Base-by-base conservation (phyloP, 35 echinoderm and acorn worm species). In the Stichopus chloronotus region DNA sequence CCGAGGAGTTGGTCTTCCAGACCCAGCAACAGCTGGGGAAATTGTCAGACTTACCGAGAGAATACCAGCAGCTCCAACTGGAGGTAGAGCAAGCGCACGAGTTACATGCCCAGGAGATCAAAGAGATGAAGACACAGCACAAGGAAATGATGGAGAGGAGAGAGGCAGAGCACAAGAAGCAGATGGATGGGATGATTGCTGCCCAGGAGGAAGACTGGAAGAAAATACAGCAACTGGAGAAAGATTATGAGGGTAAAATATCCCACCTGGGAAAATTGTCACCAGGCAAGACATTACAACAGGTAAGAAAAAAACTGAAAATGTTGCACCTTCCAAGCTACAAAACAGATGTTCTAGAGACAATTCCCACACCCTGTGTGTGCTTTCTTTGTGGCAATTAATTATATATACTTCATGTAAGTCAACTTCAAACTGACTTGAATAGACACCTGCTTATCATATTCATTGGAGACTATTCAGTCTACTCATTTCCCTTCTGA, bases 211-310 rank as follows among this genome's bases (percentile, higher is more conserved):
- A 91, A 53, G 95, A 99, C 56, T 90, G 93, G 92, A 84, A 93
- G 77, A 91, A 92, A 53, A 87, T 96, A n/a, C 78, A 88, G 19
- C 90, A 96, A 81, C 92, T 98, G 63, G 96, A 98, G 81, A 88
- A 85, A 16, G 94, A 95, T 22, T 98, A 98, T 78, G 93, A 98
- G 84, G 84, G 93, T 22, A 94, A 92, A 87, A 53, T 98, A n/a
- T 87, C 94, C 2, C 76, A 92, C n/a, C 71, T 98, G 6, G 92
- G 95, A 58, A 91, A 88, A 55, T 59, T 98, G 60, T 98, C 96
- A 53, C 96, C 96, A n/a, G 96, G 96, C 17, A 98, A 98, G 89
- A 94, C 96, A 6, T 59, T 98, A 59, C 92, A 94, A 72, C 94
- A 98, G 96, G 96, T 98, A 25, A 63, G 92, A 59, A 25, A 10